Evolutionary conservation across 1,140 invertebrate genomes (phyloP).

Genomic region (Cyrtorhinus lividipennis): DNA sequence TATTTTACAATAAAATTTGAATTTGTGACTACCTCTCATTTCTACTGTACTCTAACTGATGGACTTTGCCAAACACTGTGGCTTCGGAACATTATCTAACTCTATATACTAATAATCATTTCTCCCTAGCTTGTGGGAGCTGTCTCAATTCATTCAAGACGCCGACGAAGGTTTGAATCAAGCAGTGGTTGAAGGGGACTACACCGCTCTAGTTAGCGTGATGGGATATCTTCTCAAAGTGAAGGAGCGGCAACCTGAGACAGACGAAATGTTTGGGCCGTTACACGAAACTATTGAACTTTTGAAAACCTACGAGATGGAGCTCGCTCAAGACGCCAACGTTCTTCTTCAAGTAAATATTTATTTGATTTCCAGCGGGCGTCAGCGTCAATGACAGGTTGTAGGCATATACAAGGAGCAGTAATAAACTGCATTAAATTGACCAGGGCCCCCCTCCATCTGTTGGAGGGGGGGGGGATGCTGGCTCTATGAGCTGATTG

Average conservation of each 20-base stretch:
- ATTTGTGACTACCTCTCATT: too few relatives aligned
- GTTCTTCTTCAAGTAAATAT: constrained; percentile 48
- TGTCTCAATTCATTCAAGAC: constrained; percentile 41
- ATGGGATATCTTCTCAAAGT: constrained; percentile 73
- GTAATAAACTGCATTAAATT: too few relatives aligned
- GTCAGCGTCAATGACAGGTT: too few relatives aligned
- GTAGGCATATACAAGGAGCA: too few relatives aligned
- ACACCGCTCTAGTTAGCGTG: constrained; percentile 57
- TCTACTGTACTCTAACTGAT: too few relatives aligned
- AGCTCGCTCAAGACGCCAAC: constrained; percentile 75
- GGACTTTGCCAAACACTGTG: too few relatives aligned
- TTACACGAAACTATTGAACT: constrained; percentile 74
- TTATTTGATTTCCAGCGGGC: neutral
- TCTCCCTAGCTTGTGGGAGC: constrained; percentile 37
- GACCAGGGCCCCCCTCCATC: too few relatives aligned
- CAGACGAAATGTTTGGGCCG: constrained; percentile 89
- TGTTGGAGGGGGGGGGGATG: too few relatives aligned
- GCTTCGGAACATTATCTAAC: too few relatives aligned
- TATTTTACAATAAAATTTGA: too few relatives aligned
- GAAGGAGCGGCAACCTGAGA: constrained; percentile 58
- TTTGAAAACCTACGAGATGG: constrained; percentile 73
- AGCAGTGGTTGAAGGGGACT: constrained; percentile 65
- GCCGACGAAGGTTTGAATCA: constrained; percentile 60
- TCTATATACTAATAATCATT: too few relatives aligned
- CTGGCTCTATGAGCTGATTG: too few relatives aligned